Base-by-base conservation (phyloP, 2,797 vertebrate species). In the Melanotaenia boesemani region DNA sequence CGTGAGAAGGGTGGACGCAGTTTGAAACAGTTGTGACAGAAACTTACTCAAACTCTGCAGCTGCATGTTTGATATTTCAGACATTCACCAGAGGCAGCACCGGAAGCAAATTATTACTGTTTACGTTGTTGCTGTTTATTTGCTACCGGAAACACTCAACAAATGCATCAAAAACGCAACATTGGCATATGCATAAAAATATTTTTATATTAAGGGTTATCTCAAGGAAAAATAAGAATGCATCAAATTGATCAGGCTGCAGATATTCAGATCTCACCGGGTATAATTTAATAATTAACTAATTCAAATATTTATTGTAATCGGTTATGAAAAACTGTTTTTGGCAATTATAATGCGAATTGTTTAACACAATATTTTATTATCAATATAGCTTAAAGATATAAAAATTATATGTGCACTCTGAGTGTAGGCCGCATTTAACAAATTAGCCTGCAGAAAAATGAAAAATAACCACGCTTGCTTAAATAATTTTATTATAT, bases 1-100 rank as follows among this genome's bases (percentile, higher is more conserved):
- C 82, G 85, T 80, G 86, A 91, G 87, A 89, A 90, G 90, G 89
- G 70, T 85, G 92, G 88, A 92, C 85, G 76, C 85, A 76, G 68
- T 86, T 54, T 72, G 76, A 57, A 86, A 62, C 74, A 80, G 83
- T 77, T 78, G 48, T 83, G 85, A 88, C 78, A 86, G 69, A 81
- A 90, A 86, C 72, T 74, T 61, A 72, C 52, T 85, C 73, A 69
- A 74, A 69, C 70, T 72, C 67, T 76, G 81, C 37, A 66, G 80
- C 54, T 72, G 68, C 36, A 28, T 62, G 73, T 86, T 63, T 77
- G 75, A 82, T 82, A 84, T 82, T 37, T 74, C 57, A 76, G 72
- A 36, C 66, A 77, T 76, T 72, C 80, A 57, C 44, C 57, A 24
- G 39, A 41, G 39, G 39, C 41, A 44, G 41, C 41, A 1, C 1